phyloP scores from a whole-genome alignment of 2,888 invertebrate genomes.

The Cacoxenus indagator region DNA sequence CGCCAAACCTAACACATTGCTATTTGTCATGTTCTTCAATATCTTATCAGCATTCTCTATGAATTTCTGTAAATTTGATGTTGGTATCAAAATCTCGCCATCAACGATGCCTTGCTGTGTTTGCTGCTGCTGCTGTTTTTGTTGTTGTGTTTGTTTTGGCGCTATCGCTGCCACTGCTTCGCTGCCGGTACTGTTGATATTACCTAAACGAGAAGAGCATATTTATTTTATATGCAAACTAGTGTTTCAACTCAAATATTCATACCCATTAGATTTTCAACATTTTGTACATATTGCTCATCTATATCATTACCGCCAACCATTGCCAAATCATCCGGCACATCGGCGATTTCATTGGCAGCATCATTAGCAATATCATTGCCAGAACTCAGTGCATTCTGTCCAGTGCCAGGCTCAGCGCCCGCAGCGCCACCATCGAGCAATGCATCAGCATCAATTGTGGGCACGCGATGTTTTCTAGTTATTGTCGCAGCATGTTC shows the following conservation, averaged over 20 bases:
- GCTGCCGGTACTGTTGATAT: slow-evolving; percentile 53
- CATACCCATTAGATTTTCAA: slow-evolving; percentile 60
- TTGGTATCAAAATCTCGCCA: slow-evolving; percentile 66
- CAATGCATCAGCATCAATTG: slow-evolving; percentile 62
- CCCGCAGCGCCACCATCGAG: slow-evolving; percentile 56
- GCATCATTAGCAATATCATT: slow-evolving; percentile 20
- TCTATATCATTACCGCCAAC: slow-evolving; percentile 50
- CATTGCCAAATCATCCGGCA: slow-evolving; percentile 45
- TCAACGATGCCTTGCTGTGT: slow-evolving; percentile 43
- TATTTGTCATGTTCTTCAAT: slow-evolving; percentile 63
- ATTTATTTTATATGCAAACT: not conserved
- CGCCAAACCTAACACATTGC: too few species aligned
- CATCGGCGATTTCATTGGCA: slow-evolving; percentile 20
- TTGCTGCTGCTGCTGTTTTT: slow-evolving; percentile 40
- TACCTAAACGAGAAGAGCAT: slow-evolving; percentile 43
- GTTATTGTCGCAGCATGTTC: slow-evolving; percentile 24
- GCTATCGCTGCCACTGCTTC: slow-evolving; percentile 28
- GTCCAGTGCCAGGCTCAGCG: slow-evolving; percentile 30
- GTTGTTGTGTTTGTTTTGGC: slow-evolving; percentile 29
- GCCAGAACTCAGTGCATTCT: not conserved
- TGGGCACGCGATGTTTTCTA: slow-evolving; percentile 58
- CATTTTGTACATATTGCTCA: slow-evolving; percentile 57
- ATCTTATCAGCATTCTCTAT: slow-evolving; percentile 69
- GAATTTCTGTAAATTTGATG: slow-evolving; percentile 67
- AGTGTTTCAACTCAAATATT: not conserved